These are phyloP conservation scores for Chlorospingus semifuscus DNA, from an alignment of 2,797 vertebrate species.

Conservation along the genomic window DNA sequence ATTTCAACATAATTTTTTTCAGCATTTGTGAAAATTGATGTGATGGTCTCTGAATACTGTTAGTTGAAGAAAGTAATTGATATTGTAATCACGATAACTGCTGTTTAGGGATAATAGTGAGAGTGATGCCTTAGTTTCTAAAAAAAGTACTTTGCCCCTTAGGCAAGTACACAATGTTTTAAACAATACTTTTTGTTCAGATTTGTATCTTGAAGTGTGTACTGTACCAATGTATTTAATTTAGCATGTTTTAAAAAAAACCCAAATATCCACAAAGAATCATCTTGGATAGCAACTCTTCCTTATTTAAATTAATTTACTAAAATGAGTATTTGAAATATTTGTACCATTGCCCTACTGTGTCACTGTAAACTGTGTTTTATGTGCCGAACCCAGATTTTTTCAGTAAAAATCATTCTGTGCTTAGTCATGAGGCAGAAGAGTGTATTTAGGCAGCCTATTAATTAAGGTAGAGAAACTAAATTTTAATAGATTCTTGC, in stretches of 20 bases:
- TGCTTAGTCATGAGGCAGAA: not conserved
- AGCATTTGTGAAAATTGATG: constrained; percentile 23
- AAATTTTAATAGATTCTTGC: not conserved
- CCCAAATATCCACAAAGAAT: not conserved
- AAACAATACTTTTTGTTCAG: not conserved
- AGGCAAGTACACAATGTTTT: constrained; percentile 1
- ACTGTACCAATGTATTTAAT: not conserved
- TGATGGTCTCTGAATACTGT: constrained; percentile 40
- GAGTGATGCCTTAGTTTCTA: not conserved
- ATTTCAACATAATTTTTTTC: constrained; percentile 26
- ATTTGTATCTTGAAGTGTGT: not conserved
- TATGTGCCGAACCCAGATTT: not conserved
- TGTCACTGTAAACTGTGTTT: not conserved
- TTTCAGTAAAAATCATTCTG: not conserved
- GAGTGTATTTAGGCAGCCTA: constrained; percentile 9
- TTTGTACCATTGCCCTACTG: not conserved
- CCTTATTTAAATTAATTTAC: not conserved
- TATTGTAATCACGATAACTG: constrained; percentile 38
- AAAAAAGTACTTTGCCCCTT: not conserved
- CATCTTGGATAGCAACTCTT: not conserved
- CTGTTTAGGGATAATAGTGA: constrained; percentile 8
- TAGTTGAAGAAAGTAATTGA: constrained; percentile 33
- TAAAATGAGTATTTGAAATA: not conserved
- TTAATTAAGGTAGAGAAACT: constrained; percentile 5
- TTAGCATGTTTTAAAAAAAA: not conserved